phyloP scores from a whole-genome alignment of 1,140 invertebrate genomes.

The Trichomalopsis sarcophagae region DNA sequence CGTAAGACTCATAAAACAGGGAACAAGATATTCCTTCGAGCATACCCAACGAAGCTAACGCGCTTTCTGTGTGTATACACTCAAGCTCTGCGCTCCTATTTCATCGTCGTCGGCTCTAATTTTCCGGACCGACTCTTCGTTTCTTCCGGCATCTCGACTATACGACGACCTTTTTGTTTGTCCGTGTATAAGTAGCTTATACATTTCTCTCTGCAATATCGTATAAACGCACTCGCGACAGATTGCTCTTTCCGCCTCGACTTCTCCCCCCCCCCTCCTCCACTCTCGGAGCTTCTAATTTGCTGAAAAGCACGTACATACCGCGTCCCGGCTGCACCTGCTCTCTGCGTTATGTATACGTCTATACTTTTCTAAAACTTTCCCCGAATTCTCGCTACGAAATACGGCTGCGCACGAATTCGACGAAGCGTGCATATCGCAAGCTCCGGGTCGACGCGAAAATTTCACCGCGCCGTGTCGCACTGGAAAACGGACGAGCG shows the following conservation, averaged over 20 bases:
- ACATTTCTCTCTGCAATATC: too few species aligned
- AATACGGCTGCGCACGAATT: neutral
- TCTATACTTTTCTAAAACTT: neutral
- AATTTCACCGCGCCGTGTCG: neutral
- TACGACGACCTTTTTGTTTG: neutral
- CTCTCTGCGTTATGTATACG: too few species aligned
- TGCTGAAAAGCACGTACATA: too few species aligned
- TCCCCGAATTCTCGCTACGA: neutral
- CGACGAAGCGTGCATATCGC: neutral
- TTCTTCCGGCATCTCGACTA: neutral
- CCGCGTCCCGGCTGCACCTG: too few species aligned
- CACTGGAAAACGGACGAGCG: neutral
- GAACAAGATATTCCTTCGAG: neutral
- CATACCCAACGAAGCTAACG: neutral
- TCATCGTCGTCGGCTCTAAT: slow-evolving; percentile 12
- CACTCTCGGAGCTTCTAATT: too few species aligned
- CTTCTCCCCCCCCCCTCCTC: too few species aligned
- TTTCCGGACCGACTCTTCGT: slow-evolving; percentile 5
- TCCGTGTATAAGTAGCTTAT: too few species aligned
- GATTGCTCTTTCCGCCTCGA: too few species aligned
- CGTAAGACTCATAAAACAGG: neutral
- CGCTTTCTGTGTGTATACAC: too few species aligned
- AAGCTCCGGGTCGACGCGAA: neutral
- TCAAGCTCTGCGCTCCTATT: neutral
- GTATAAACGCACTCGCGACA: too few species aligned